A percentile compares a stretch with the other conserved stretches of the same genome.
Conservation (phyloP, 2,113 vertebrate genomes). For the Mixornis gularis region DNA sequence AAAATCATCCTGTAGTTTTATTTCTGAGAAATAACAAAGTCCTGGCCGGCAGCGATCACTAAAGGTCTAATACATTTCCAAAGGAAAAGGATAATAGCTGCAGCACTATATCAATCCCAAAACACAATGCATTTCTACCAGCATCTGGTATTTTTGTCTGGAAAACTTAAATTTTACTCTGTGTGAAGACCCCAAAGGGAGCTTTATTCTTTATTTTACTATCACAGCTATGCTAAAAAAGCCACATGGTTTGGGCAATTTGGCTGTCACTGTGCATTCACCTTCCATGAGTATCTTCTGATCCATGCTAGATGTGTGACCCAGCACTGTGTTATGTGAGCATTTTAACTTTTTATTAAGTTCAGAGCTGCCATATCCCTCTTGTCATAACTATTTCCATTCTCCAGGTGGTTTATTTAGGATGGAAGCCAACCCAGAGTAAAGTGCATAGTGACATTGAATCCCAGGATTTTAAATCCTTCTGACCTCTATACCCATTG, state of each 20-base stretch:
- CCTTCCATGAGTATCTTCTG: neutral
- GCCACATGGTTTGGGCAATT: neutral
- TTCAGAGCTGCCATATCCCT: neutral
- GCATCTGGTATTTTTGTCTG: neutral
- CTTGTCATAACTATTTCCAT: neutral
- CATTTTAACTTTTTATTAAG: neutral
- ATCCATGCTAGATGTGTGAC: neutral
- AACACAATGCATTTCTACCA: neutral
- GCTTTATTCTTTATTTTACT: neutral
- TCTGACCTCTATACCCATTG: neutral
- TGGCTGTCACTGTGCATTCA: neutral
- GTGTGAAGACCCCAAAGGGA: neutral
- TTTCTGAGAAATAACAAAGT: neutral
- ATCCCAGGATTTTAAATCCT: neutral
- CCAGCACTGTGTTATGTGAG: neutral
- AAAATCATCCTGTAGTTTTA: neutral
- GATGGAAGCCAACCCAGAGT: neutral
- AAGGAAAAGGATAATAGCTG: neutral
- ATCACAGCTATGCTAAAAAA: neutral
- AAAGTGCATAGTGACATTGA: neutral
- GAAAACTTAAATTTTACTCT: slow-evolving; percentile 26
- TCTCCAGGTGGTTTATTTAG: neutral
- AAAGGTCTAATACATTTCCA: neutral
- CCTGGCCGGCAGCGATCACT: neutral
- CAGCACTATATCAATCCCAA: neutral